phyloP scores from a whole-genome alignment of 2,113 vertebrate genomes.

The Megaceryle torquata region DNA sequence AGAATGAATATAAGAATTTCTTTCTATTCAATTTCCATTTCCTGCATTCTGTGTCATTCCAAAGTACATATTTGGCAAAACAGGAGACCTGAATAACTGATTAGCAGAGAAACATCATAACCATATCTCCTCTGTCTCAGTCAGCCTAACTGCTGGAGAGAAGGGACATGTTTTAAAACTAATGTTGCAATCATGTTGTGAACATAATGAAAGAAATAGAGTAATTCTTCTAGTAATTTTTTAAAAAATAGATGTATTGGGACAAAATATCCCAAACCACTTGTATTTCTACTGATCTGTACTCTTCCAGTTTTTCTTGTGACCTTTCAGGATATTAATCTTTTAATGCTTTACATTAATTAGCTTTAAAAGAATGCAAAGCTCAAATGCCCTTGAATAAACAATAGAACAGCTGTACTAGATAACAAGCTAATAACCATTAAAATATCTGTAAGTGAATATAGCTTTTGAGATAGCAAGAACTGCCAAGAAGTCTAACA shows the following conservation, averaged over 20 bases:
- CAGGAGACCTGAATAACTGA: neutral
- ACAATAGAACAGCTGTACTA: neutral
- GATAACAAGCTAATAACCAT: neutral
- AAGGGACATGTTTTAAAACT: neutral
- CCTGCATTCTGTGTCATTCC: neutral
- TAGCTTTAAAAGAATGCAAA: neutral
- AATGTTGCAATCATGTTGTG: neutral
- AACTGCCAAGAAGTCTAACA: neutral
- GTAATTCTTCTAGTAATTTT: neutral
- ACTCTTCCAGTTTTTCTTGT: neutral
- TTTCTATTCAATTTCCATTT: neutral
- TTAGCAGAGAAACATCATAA: neutral
- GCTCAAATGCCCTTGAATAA: neutral
- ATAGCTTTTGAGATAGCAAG: neutral
- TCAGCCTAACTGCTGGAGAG: neutral
- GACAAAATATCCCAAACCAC: neutral
- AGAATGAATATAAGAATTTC: neutral
- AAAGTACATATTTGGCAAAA: neutral
- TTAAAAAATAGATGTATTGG: no score
- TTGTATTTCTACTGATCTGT: neutral
- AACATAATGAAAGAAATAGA: neutral
- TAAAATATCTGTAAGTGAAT: neutral
- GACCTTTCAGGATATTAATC: neutral
- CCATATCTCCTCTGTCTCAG: neutral
- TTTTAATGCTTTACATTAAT: neutral